Evolutionary conservation across 2,888 invertebrate genomes (phyloP).

Genomic region (Papilio elwesi): DNA sequence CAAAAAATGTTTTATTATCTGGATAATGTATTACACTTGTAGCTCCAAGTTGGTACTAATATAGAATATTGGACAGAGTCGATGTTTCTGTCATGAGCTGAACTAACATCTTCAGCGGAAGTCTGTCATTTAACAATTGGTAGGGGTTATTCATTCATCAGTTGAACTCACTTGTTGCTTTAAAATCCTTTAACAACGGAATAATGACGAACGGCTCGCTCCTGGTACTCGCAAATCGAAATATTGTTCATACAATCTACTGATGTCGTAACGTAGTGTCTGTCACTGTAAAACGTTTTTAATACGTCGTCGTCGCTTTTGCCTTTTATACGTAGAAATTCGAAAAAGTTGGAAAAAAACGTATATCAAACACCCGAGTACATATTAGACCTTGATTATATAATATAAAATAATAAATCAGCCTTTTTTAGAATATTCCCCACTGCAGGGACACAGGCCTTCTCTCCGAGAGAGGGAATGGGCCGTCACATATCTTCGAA

Average conservation of each 20-base stretch:
- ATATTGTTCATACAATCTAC: not conserved
- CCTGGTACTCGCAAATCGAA: not conserved
- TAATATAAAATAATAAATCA: too few species aligned
- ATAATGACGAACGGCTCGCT: conserved; percentile 31
- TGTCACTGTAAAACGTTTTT: too few species aligned
- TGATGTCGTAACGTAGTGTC: too few species aligned
- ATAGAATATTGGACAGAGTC: conserved; percentile 41
- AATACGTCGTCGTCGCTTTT: too few species aligned
- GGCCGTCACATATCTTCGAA: too few species aligned
- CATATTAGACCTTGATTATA: too few species aligned
- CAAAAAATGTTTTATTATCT: not conserved
- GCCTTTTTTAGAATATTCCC: too few species aligned
- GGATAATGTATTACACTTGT: not conserved
- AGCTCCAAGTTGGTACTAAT: conserved; percentile 15
- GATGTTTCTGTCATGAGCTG: conserved; percentile 45
- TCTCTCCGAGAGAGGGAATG: too few species aligned
- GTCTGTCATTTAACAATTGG: conserved; percentile 67
- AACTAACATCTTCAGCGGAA: conserved; percentile 63
- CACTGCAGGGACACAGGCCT: too few species aligned
- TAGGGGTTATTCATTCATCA: conserved; percentile 44
- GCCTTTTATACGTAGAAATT: too few species aligned
- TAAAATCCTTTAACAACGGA: conserved; percentile 44
- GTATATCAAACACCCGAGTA: too few species aligned
- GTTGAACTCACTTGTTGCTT: conserved; percentile 50
- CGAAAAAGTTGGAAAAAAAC: too few species aligned